phyloP scores from a whole-genome alignment of 2,113 vertebrate species.

The Carettochelys insculpta region DNA sequence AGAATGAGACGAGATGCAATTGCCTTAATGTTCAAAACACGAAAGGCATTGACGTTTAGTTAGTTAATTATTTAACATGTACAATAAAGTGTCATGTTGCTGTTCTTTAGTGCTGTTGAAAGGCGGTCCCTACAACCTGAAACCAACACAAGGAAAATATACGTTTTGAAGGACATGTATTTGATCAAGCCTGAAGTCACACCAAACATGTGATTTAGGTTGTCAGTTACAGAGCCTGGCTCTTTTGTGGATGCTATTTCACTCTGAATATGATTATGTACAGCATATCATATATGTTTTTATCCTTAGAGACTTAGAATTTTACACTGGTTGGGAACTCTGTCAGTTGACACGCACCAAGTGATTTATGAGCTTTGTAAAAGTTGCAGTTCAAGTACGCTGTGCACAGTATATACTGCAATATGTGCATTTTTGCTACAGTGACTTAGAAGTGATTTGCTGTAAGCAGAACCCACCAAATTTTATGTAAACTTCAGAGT shows the following conservation, averaged over 20 bases:
- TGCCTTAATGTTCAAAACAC: neutral
- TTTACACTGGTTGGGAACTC: conserved; percentile 83
- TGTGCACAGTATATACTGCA: neutral
- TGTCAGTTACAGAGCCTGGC: conserved; percentile 53
- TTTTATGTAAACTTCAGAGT: neutral
- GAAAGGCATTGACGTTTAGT: neutral
- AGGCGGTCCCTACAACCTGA: neutral
- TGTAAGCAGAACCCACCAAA: neutral
- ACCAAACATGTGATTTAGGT: conserved; percentile 45
- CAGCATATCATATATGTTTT: conserved; percentile 83
- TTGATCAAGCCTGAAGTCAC: neutral
- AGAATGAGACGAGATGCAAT: neutral
- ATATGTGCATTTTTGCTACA: neutral
- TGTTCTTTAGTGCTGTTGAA: neutral
- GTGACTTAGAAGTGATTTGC: neutral
- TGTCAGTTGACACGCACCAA: conserved; percentile 83
- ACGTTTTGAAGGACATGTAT: neutral
- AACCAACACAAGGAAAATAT: neutral
- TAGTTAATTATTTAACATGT: neutral
- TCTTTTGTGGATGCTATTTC: conserved; percentile 46
- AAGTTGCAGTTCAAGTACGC: conserved; percentile 77
- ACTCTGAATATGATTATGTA: conserved; percentile 77
- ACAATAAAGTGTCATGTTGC: neutral
- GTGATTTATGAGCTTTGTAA: conserved; percentile 86
- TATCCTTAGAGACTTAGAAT: conserved; percentile 77